phyloP scores from a whole-genome alignment of 2,113 vertebrate genomes.

The Todiramphus chloris region DNA sequence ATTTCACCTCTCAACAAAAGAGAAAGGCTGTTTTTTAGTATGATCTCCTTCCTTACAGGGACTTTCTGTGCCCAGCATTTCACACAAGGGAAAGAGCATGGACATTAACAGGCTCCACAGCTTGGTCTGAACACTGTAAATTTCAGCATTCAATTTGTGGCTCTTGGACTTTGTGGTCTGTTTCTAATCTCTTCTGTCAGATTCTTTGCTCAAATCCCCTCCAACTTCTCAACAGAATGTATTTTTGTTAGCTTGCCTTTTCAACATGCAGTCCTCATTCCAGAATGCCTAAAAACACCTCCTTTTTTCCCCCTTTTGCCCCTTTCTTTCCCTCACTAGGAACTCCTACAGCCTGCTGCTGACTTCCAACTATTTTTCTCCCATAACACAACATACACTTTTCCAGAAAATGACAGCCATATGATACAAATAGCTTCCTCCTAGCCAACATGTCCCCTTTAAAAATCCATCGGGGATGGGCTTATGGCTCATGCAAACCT shows the following conservation, averaged over 20 bases:
- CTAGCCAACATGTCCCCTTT: background rate
- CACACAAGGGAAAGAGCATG: background rate
- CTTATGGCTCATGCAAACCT: background rate
- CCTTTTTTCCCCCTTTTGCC: background rate
- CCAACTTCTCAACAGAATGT: background rate
- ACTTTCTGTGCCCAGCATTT: background rate
- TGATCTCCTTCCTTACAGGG: background rate
- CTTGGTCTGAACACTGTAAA: background rate
- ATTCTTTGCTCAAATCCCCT: background rate
- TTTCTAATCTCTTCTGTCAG: background rate
- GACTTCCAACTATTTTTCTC: background rate
- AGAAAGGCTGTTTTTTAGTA: background rate
- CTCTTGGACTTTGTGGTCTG: background rate
- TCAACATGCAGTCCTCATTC: background rate
- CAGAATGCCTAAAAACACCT: background rate
- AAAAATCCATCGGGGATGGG: too few species aligned
- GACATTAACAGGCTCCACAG: background rate
- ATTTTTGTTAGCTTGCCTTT: background rate
- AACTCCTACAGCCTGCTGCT: background rate
- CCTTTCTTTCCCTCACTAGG: background rate
- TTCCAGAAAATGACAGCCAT: background rate
- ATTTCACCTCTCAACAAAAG: background rate
- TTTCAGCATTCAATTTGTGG: background rate
- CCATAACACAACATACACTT: background rate
- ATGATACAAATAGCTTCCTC: background rate